These are phyloP conservation scores for Contarinia nasturtii DNA, from an alignment of 1,140 invertebrate genomes.

Conservation along the genomic window DNA sequence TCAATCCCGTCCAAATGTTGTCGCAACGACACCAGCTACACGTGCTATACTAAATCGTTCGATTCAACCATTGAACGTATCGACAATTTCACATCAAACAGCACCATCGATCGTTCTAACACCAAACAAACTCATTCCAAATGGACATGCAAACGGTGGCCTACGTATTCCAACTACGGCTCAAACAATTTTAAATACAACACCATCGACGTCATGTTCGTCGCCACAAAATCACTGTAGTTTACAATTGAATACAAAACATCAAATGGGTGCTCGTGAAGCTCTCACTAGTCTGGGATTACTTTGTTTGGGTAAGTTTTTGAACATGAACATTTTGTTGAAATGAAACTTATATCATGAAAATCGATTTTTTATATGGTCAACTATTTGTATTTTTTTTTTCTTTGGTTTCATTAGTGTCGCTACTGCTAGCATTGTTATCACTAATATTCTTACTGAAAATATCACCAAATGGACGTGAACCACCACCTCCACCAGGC, in stretches of 20 bases:
- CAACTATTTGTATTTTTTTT: constrained; percentile 3
- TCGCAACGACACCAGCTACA: too few relatives aligned
- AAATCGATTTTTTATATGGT: background rate
- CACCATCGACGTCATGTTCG: constrained; percentile 2
- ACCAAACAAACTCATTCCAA: constrained; percentile 9
- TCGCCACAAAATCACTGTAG: background rate
- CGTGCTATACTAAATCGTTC: constrained; percentile 4
- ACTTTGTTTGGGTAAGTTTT: constrained; percentile 41
- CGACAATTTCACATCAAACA: constrained; percentile 29
- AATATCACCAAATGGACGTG: constrained; percentile 45
- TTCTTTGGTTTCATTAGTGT: constrained; percentile 31
- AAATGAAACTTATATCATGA: background rate
- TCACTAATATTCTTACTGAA: constrained; percentile 70
- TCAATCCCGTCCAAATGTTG: too few relatives aligned
- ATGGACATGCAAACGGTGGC: constrained; percentile 13
- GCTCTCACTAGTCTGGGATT: constrained; percentile 69
- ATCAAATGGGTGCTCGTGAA: constrained; percentile 29
- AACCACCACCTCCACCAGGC: constrained; percentile 31
- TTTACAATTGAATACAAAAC: constrained; percentile 8
- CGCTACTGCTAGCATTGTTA: constrained; percentile 58
- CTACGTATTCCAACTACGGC: constrained; percentile 11
- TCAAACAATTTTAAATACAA: constrained; percentile 14
- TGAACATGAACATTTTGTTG: background rate
- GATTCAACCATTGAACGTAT: constrained; percentile 41
- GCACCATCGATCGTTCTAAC: constrained; percentile 6